Conservation (phyloP, 2,797 vertebrate genomes). For the Tenualosa thibaudeaui region DNA sequence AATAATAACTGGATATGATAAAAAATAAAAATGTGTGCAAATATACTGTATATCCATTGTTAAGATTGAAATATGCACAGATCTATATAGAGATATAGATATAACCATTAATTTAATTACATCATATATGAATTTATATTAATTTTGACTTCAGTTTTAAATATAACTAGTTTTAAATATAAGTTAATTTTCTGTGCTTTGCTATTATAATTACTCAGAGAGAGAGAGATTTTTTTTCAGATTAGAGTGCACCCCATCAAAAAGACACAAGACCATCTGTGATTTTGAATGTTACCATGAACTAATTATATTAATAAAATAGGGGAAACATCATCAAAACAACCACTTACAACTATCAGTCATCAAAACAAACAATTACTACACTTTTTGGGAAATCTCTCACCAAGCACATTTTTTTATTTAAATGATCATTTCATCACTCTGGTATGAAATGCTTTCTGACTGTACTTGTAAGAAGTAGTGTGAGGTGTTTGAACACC, state of each 20-base stretch:
- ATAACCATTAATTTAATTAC: background rate
- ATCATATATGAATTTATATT: background rate
- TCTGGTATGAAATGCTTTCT: background rate
- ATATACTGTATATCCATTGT: background rate
- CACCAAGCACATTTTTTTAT: background rate
- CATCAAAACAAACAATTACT: background rate
- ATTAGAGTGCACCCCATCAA: background rate
- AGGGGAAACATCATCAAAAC: background rate
- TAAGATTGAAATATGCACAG: background rate
- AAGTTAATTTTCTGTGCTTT: background rate
- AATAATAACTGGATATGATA: background rate
- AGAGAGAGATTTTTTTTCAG: background rate
- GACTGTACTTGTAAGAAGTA: background rate
- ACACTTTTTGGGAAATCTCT: background rate
- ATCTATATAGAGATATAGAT: background rate
- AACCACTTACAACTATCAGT: background rate
- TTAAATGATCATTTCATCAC: background rate
- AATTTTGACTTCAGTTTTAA: background rate
- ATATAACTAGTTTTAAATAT: background rate
- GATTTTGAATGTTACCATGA: conserved; percentile 29
- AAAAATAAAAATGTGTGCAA: background rate
- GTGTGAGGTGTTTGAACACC: background rate
- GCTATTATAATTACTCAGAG: background rate
- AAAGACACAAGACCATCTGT: conserved; percentile 16
- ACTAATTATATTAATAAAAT: background rate